A percentile compares a stretch with the other conserved stretches of the same genome.
Conservation (phyloP, 2,888 invertebrate species). For the Willowsia nigromaculata region DNA sequence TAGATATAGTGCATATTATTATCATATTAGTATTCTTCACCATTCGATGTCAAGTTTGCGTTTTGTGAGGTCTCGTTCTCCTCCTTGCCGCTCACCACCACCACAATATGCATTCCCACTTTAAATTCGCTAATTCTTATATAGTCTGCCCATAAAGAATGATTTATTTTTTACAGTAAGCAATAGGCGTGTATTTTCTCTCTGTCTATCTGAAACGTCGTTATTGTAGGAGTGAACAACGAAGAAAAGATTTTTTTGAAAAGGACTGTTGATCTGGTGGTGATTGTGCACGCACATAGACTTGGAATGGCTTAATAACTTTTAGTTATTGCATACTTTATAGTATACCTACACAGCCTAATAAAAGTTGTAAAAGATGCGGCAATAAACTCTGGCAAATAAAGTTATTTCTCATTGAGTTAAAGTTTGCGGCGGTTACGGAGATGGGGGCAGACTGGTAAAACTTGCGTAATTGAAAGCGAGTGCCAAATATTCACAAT, state of each 20-base stretch:
- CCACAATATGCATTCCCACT: neutral
- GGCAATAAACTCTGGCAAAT: neutral
- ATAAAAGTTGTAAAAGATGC: neutral
- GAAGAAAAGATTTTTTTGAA: neutral
- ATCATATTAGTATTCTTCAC: neutral
- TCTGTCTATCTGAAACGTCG: neutral
- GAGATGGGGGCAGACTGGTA: neutral
- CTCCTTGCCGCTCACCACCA: neutral
- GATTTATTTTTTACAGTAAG: constrained; percentile 31
- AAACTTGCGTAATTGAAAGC: neutral
- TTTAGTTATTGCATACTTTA: neutral
- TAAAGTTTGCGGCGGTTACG: neutral
- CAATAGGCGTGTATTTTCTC: constrained; percentile 39
- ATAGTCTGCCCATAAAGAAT: constrained; percentile 19
- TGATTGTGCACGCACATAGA: neutral
- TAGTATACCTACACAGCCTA: neutral
- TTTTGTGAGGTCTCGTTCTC: constrained; percentile 22
- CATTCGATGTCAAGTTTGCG: constrained; percentile 62
- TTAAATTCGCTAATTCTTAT: constrained; percentile 12
- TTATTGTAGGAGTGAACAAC: neutral
- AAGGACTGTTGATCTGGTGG: constrained; percentile 15
- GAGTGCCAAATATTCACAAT: neutral
- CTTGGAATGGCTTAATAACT: neutral
- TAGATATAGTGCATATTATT: neutral
- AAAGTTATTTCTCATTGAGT: neutral